Evolutionary conservation across 1,140 invertebrate species (phyloP).

Genomic region (Plectrocnemia conspersa): DNA sequence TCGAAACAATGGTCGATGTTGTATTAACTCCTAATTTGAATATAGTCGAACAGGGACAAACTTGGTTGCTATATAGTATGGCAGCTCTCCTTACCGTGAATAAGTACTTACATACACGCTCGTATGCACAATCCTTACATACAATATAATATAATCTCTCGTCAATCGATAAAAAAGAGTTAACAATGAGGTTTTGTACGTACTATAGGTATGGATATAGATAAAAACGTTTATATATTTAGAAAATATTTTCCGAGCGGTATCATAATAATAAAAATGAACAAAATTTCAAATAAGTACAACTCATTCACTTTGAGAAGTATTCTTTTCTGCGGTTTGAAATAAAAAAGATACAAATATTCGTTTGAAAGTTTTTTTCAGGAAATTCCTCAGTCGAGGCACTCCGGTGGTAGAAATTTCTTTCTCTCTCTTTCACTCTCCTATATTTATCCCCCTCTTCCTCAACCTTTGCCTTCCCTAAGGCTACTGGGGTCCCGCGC

Average conservation of each 20-base stretch:
- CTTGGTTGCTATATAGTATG: constrained; percentile 8
- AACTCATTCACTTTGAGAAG: constrained; percentile 25
- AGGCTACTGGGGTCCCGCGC: neutral
- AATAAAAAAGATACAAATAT: constrained; percentile 27
- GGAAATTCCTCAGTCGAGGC: constrained; percentile 24
- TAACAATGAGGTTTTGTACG: neutral
- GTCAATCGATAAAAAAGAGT: neutral
- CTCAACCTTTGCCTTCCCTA: too few relatives aligned
- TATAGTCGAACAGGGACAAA: constrained; percentile 28
- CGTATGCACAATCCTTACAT: constrained; percentile 18
- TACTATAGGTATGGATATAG: neutral
- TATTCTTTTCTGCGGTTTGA: constrained; percentile 22
- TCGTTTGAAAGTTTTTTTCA: constrained; percentile 29
- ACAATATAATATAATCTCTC: constrained; percentile 16
- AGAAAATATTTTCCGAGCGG: too few relatives aligned
- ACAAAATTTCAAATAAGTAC: constrained; percentile 21
- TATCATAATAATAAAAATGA: constrained; percentile 15
- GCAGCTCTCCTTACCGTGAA: constrained; percentile 5
- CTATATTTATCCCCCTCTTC: constrained; percentile 1
- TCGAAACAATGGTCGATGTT: constrained; percentile 29
- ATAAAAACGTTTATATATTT: too few relatives aligned
- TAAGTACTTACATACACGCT: constrained; percentile 10
- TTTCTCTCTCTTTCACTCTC: constrained; percentile 1
- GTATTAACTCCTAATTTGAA: constrained; percentile 33
- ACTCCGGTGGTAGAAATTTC: constrained; percentile 19